phyloP scores from a whole-genome alignment of 2,888 invertebrate species.

The Oxyteleia sp. region DNA sequence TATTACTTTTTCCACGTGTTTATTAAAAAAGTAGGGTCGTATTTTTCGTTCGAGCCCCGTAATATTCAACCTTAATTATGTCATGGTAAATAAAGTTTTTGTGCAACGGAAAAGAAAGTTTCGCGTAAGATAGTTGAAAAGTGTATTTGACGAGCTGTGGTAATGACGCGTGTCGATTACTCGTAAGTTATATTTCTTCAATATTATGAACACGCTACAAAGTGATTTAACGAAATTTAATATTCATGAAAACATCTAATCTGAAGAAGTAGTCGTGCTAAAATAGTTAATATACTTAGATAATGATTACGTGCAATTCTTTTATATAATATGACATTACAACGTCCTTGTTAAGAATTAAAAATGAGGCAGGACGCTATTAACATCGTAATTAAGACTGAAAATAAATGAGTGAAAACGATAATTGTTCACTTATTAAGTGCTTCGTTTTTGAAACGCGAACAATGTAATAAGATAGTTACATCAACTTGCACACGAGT shows the following conservation, averaged over 20 bases:
- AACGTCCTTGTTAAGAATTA: too few relatives aligned
- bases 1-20: not conserved
- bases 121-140: constrained; percentile 51
- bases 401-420: too few relatives aligned
- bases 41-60: constrained; percentile 21
- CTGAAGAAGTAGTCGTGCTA: constrained; percentile 12
- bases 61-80: constrained; percentile 43
- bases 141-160: constrained; percentile 60
- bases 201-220: constrained; percentile 51
- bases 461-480: too few relatives aligned
- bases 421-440: too few relatives aligned
- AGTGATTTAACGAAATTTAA: constrained; percentile 53
- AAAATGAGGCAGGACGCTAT: too few relatives aligned
- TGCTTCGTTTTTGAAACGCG: too few relatives aligned
- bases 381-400: too few relatives aligned
- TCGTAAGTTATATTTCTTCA: constrained; percentile 51
- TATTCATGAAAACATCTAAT: constrained; percentile 42
- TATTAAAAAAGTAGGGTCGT: constrained; percentile 17
- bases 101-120: constrained; percentile 66
- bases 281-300: constrained; percentile 47
- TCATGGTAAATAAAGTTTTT: constrained; percentile 67
- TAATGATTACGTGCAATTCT: too few relatives aligned
- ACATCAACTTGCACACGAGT: too few relatives aligned
- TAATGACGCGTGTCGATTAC: constrained; percentile 67
- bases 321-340: too few relatives aligned